Conservation (phyloP, 2,797 vertebrate species). For the Premnoplex brunnescens region DNA sequence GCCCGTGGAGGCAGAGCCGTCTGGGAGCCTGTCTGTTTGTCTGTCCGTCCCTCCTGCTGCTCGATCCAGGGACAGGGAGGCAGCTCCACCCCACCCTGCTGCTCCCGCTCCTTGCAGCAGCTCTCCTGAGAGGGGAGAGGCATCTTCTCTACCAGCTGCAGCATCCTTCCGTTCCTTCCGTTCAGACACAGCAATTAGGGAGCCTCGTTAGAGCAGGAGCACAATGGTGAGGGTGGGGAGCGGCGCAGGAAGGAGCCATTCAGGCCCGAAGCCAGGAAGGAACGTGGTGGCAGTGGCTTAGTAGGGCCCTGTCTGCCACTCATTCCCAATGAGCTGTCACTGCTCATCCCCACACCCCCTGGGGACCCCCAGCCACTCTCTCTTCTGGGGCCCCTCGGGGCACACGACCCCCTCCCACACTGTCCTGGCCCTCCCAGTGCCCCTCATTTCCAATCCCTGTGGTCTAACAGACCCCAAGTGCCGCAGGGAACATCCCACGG, state of each 20-base stretch:
- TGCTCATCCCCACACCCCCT: fast-evolving
- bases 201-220: conserved; percentile 1
- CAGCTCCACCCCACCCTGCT: background rate
- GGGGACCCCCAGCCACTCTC: background rate
- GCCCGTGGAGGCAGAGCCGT: background rate
- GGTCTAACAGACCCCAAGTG: fast-evolving
- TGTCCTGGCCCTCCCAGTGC: background rate
- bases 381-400: fast-evolving
- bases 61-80: background rate
- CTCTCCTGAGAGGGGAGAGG: background rate
- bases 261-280: background rate
- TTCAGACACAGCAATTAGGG: conserved; percentile 12
- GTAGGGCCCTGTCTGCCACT: background rate
- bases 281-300: background rate
- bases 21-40: background rate
- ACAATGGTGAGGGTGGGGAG: background rate
- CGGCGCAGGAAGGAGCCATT: fast-evolving
- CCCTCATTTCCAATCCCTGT: fast-evolving
- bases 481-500: fast-evolving
- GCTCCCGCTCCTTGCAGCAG: background rate
- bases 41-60: background rate
- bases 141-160: background rate
- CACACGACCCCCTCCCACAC: fast-evolving
- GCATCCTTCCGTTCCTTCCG: background rate
- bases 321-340: fast-evolving